Evolutionary conservation across 2,113 vertebrate genomes (phyloP), one percentile per base, ranked within the genome.

Genomic region (Labeo catla): DNA sequence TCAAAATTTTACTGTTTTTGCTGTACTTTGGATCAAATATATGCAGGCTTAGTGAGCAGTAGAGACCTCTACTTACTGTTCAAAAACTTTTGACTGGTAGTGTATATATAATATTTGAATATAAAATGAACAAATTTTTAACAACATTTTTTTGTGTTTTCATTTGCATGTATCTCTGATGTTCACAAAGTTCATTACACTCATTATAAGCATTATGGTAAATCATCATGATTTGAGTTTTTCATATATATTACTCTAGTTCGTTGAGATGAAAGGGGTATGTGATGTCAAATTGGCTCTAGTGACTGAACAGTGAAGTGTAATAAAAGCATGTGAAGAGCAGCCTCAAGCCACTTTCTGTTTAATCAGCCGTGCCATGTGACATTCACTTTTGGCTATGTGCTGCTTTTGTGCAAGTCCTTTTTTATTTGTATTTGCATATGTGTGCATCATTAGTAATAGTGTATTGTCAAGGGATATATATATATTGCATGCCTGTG

Each of bases 341-440:
- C 70, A 28, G 78, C 78, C 87, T 81, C 50, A n/a, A 83, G 80
- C 45, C 16, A 70, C 76, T 66, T 73, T 86, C 76, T 83, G 84
- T 84, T 84, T 72, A 63, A 61, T 81, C 85, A 45, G 70, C 83
- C 47, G 72, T 72, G 59, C 74, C 45, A 74, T 87, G 76, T 82
- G 50, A 49, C 39, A 66, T 90, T 91, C 81, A 66, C 72, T 89
- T 86, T 77, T 88, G n/a, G 78, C 81, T 76, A 79, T 77, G 79
- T 78, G 70, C 84, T 85, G n/a, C 76, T 39, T 78, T 68, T 88
- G 49, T 86, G 21, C 50, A 73, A 34, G 21, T 63, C 15, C 72
- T 61, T 86, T 77, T 83, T 36, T 87, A 70, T 73, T 77, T 85
- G 1, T 34, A 34, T 52, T 52, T 76, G 47, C 49, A 9, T 50